Base-by-base conservation (phyloP, 2,888 invertebrate genomes). In the Drosophila diplacantha region DNA sequence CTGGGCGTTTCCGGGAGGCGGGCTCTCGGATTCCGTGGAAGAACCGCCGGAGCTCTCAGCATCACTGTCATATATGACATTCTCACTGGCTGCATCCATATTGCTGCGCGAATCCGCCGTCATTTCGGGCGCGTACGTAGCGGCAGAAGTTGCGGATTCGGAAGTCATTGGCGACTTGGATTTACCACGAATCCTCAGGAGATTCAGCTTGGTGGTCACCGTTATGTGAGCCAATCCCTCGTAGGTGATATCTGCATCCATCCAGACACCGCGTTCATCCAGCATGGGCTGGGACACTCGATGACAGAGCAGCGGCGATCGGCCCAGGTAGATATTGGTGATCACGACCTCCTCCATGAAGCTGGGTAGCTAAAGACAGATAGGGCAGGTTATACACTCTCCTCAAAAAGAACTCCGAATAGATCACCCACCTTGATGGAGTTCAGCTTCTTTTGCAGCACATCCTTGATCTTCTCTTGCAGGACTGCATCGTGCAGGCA, bases 261-360 rank as follows among this genome's bases (percentile, higher is more conserved):
- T 89, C 96, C 96, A 97, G 16, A 95, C 88, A 3, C 96, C 96
- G 79, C 93, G 91, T 63, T 93, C 92, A 85, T 96, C 94, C 37
- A 94, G 83, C 43, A 90, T 88, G 0, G 96, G 95, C 66, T 91
- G 90, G 7, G 91, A 90, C 18, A 91, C 90, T 56, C 90, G 90
- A 69, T 91, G 91, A 61, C 94, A 90, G 16, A 91, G 84, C 4
- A 93, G 92, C 8, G 93, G 90, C 1, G 91, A 90, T 54, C 89
- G 87, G 8, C 95, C 95, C 73, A 95, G 88, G 59, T 92, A 91
- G 57, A 95, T 89, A 75, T 94, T 92, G 4, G 92, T 92, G 50
- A 96, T 91, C 20, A 91, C 89, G 43, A 96, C 90, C 75, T 93
- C 93, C 83, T 96, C 95, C 89, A 96, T 94, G 81, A 96, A 95